Evolutionary conservation across 2,888 invertebrate genomes (phyloP).

Genomic region (Bombyx huttoni): DNA sequence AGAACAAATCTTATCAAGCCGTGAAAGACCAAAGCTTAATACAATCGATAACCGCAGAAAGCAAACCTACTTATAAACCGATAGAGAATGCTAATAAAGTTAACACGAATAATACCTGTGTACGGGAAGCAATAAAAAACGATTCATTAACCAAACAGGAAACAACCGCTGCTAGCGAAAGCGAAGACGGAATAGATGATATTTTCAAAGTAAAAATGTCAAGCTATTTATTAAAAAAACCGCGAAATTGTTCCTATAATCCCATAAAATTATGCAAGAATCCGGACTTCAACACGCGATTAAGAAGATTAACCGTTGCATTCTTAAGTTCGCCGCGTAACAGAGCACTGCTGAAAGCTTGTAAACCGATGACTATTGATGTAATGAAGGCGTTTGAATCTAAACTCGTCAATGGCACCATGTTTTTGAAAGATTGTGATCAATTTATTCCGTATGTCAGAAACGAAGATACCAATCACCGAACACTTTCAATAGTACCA

Average conservation of each 20-base stretch:
- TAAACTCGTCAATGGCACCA: conserved; percentile 35
- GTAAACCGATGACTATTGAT: conserved; percentile 52
- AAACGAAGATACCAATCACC: conserved; percentile 4
- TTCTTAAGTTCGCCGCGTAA: conserved; percentile 44
- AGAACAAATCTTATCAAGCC: conserved; percentile 15
- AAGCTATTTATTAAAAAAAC: conserved; percentile 45
- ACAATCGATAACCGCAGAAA: conserved; percentile 30
- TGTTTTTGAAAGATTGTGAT: conserved; percentile 26
- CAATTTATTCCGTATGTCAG: conserved; percentile 4
- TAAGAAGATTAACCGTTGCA: conserved; percentile 42
- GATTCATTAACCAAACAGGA: neutral
- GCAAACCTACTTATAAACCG: conserved; percentile 27
- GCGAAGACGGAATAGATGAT: conserved; percentile 10
- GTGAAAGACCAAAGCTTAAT: conserved; percentile 25
- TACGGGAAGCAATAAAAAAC: conserved; percentile 5
- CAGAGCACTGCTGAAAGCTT: conserved; percentile 32
- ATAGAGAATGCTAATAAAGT: conserved; percentile 9
- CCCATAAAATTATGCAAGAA: conserved; percentile 54
- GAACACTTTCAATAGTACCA: conserved; percentile 22
- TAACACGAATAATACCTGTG: conserved; percentile 4
- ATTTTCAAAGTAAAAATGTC: conserved; percentile 26
- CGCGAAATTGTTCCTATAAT: conserved; percentile 37
- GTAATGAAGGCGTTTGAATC: conserved; percentile 46
- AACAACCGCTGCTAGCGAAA: neutral
- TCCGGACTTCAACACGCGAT: conserved; percentile 56